A percentile compares a stretch with the other conserved stretches of the same genome.
Evolutionary conservation across 2,113 vertebrate genomes (phyloP).

Genomic region (Astur gentilis): DNA sequence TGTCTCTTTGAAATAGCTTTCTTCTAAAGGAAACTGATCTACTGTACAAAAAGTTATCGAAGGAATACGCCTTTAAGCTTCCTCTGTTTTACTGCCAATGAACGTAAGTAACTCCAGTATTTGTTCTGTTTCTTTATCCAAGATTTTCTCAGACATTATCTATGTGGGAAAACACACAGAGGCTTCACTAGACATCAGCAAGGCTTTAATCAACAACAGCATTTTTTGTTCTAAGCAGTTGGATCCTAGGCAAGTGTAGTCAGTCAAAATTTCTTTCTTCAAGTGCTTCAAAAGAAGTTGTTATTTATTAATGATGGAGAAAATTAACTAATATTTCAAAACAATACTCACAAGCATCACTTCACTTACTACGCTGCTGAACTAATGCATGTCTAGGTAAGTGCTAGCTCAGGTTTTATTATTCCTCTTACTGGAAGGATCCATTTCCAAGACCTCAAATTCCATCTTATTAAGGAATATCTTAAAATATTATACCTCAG

Average conservation of each 20-base stretch:
- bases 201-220: background rate
- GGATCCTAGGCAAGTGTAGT: background rate
- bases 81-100: background rate
- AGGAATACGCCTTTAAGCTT: background rate
- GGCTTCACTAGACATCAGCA: background rate
- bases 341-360: background rate
- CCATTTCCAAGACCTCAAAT: background rate
- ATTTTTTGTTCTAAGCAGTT: background rate
- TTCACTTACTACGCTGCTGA: background rate
- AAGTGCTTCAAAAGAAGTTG: background rate
- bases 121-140: background rate
- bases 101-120: background rate
- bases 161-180: background rate
- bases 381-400: background rate
- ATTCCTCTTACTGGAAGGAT: background rate
- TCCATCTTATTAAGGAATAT: background rate
- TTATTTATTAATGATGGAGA: background rate
- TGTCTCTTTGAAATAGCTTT: background rate
- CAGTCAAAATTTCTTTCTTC: background rate
- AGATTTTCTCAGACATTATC: background rate
- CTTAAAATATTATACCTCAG: background rate
- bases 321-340: background rate
- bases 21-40: background rate
- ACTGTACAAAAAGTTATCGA: background rate
- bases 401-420: background rate